Evolutionary conservation across 2,888 invertebrate species (phyloP).

Genomic region (Tetranychus truncatus): DNA sequence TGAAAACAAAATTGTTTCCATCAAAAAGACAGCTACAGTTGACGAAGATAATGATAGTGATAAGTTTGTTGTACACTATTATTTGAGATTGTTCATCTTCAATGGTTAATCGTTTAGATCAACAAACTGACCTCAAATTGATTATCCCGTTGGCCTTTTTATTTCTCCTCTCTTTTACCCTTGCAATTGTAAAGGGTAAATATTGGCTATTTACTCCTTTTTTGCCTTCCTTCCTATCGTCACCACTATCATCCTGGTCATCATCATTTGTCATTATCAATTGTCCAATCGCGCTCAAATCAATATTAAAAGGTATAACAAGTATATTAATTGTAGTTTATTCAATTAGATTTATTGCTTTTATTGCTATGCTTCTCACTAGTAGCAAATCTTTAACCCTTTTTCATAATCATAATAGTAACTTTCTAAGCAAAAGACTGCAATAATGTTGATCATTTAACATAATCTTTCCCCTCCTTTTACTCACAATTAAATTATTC

Average conservation of each 20-base stretch:
- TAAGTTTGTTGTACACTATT: background rate
- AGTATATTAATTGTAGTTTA: background rate
- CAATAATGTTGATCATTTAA: background rate
- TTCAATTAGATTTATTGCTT: background rate
- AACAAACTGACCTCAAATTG: background rate
- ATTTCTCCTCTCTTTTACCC: background rate
- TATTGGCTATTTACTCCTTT: background rate
- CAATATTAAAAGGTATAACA: no score
- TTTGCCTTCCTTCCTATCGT: background rate
- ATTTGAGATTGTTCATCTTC: background rate
- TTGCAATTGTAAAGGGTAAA: background rate
- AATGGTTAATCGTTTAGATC: background rate
- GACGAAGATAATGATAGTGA: background rate
- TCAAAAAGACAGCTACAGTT: background rate
- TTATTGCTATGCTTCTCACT: no score
- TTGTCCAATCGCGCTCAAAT: no score
- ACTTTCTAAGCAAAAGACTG: no score
- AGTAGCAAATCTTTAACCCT: no score
- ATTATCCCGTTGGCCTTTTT: background rate
- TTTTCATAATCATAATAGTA: no score
- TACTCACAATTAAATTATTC: background rate
- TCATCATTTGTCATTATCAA: no score
- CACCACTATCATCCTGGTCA: background rate
- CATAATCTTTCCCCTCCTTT: background rate
- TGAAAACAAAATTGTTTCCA: background rate